Evolutionary conservation across 2,888 invertebrate genomes (phyloP).

Genomic region (Cyaniris semiargus): DNA sequence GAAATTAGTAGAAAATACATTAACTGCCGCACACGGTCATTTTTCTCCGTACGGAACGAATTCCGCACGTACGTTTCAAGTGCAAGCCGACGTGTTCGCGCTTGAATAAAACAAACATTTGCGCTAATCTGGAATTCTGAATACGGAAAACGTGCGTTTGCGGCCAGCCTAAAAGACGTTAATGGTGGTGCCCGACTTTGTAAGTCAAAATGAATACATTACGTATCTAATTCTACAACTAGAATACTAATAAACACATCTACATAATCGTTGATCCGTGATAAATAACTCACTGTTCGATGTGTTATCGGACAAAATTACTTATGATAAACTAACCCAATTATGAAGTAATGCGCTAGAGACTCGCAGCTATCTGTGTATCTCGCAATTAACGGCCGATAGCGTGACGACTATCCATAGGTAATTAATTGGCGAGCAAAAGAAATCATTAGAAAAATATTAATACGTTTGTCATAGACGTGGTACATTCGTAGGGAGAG

Average conservation of each 20-base stretch:
- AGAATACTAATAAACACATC: constrained; percentile 24
- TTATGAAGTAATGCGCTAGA: constrained; percentile 24
- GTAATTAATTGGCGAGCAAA: constrained; percentile 24
- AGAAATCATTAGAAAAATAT: constrained; percentile 27
- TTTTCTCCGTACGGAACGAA: too few relatives aligned
- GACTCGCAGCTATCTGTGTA: constrained; percentile 20
- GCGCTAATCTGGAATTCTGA: too few relatives aligned
- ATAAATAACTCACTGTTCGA: constrained; percentile 17
- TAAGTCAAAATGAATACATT: neutral
- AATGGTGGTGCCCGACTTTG: neutral
- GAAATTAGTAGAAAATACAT: too few relatives aligned
- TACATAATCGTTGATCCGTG: constrained; percentile 28
- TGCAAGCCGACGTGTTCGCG: too few relatives aligned
- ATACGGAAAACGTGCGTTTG: too few relatives aligned
- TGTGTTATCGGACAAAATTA: constrained; percentile 22
- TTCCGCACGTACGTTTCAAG: too few relatives aligned
- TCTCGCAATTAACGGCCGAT: constrained; percentile 24
- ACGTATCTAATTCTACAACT: neutral
- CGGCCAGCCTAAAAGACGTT: too few relatives aligned
- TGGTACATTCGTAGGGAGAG: neutral
- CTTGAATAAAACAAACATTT: too few relatives aligned
- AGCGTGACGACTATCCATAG: constrained; percentile 29
- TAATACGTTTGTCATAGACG: constrained; percentile 28
- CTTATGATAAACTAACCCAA: constrained; percentile 26
- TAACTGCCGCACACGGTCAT: too few relatives aligned